phyloP scores from a whole-genome alignment of 2,797 vertebrate genomes.

The Botia almorhae region DNA sequence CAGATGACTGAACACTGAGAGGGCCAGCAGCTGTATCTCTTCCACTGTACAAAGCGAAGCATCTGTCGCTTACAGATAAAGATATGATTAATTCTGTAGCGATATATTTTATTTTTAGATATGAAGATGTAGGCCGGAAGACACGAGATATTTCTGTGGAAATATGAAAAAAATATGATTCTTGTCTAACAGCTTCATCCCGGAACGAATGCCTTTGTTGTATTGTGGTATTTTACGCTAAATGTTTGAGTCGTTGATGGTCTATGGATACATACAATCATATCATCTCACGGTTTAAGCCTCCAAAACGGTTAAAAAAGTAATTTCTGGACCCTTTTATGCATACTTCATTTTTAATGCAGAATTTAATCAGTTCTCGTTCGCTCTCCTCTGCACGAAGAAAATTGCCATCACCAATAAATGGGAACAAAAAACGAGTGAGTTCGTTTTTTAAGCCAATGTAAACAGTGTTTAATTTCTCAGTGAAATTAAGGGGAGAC shows the following conservation, averaged over 20 bases:
- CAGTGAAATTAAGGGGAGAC: slow-evolving; percentile 62
- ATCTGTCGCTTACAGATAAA: slow-evolving; percentile 29
- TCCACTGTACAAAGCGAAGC: slow-evolving; percentile 4
- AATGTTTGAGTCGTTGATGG: slow-evolving; percentile 4
- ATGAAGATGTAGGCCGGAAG: neutral
- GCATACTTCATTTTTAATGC: slow-evolving; percentile 70
- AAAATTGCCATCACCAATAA: slow-evolving; percentile 73
- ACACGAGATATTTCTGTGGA: neutral
- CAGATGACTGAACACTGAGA: slow-evolving; percentile 7
- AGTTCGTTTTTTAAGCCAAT: slow-evolving; percentile 65
- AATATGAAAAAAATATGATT: neutral
- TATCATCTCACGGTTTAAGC: slow-evolving; percentile 15
- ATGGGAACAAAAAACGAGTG: slow-evolving; percentile 67
- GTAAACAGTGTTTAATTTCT: slow-evolving; percentile 75
- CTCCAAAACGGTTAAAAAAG: neutral
- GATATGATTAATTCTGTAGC: slow-evolving; percentile 30
- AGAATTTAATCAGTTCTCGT: slow-evolving; percentile 67
- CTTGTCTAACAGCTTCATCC: no score
- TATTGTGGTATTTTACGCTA: neutral
- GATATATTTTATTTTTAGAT: slow-evolving; percentile 16
- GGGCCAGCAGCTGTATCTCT: neutral
- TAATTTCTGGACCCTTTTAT: slow-evolving; percentile 55
- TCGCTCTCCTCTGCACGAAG: slow-evolving; percentile 61
- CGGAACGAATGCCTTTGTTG: no score
- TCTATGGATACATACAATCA: neutral